Percentiles rank a stretch among this genome's conserved stretches.
Conservation (phyloP, 2,113 vertebrate species). For the Oreochromis niloticus region DNA sequence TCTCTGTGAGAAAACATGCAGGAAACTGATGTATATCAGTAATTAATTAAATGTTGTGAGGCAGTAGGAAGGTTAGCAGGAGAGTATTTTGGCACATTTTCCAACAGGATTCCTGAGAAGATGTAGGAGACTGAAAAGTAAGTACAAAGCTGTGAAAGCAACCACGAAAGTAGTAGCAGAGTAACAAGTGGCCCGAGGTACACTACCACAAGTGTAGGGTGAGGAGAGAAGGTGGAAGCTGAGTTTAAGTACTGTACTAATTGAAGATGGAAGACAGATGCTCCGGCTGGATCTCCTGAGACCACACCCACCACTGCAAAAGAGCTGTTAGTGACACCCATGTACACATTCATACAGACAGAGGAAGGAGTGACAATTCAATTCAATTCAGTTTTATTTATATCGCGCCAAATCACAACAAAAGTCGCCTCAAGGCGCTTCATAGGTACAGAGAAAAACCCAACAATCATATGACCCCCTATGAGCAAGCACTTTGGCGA, state of each 20-base stretch:
- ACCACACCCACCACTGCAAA: not conserved
- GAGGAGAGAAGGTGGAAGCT: not conserved
- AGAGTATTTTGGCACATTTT: not conserved
- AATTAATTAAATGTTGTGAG: not conserved
- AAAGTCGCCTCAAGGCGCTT: too few relatives aligned
- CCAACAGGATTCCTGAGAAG: not conserved
- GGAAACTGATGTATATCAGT: not conserved
- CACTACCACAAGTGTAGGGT: not conserved
- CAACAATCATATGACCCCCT: too few relatives aligned
- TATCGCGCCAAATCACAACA: too few relatives aligned
- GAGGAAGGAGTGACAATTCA: not conserved
- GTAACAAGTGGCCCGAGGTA: not conserved
- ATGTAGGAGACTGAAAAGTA: not conserved
- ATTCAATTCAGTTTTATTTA: too few relatives aligned
- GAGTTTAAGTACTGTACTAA: not conserved
- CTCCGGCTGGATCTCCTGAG: not conserved
- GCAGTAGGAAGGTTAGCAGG: not conserved
- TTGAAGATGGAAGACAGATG: not conserved
- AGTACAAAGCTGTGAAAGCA: not conserved
- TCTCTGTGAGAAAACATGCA: not conserved
- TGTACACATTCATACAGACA: not conserved
- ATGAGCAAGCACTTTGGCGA: too few relatives aligned
- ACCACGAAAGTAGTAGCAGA: not conserved
- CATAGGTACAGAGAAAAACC: too few relatives aligned
- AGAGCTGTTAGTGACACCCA: not conserved